phyloP scores from a whole-genome alignment of 37 sponge, comb jelly and placozoan genomes.

The Aplysina aerophoba region DNA sequence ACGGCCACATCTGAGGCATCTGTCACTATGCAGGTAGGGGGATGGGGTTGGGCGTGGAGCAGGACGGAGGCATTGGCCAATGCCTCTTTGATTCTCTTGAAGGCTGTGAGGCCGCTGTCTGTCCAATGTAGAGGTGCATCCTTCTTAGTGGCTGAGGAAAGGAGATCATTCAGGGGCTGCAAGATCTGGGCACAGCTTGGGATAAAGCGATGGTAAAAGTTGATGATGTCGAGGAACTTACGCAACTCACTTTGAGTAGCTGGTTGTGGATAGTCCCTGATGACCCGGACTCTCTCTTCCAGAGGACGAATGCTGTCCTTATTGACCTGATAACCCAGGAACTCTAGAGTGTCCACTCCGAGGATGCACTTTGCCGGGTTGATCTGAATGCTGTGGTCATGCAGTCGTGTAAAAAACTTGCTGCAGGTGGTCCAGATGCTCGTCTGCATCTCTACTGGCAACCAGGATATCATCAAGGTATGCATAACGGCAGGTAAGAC shows the following conservation, averaged over 20 bases:
- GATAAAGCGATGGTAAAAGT: slow-evolving; percentile 54
- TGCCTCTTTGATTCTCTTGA: no score
- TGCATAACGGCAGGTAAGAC: slow-evolving; percentile 49
- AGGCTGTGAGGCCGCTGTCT: no score
- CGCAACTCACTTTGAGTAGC: slow-evolving; percentile 36
- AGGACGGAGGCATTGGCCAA: no score
- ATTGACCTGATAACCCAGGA: slow-evolving; percentile 55
- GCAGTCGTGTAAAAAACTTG: slow-evolving; percentile 9
- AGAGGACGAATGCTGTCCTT: slow-evolving; percentile 34
- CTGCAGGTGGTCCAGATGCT: slow-evolving; percentile 11
- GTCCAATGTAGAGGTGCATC: not conserved
- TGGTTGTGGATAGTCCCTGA: slow-evolving; percentile 39
- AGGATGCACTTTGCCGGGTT: slow-evolving; percentile 25
- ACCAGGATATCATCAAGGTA: slow-evolving; percentile 59
- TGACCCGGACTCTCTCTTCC: slow-evolving; percentile 19
- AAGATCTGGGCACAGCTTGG: slow-evolving; percentile 35
- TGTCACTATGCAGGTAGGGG: no score
- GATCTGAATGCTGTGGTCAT: slow-evolving; percentile 15
- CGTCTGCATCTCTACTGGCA: slow-evolving; percentile 10
- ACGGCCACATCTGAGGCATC: no score
- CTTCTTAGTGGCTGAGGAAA: not conserved
- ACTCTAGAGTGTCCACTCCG: slow-evolving; percentile 25
- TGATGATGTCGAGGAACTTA: slow-evolving; percentile 40
- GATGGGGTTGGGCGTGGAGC: no score
- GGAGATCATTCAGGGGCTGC: slow-evolving; percentile 40